A percentile compares a stretch with the other conserved stretches of the same genome.
Conservation (phyloP, 2,888 invertebrate genomes). For the Suillia variegata region DNA sequence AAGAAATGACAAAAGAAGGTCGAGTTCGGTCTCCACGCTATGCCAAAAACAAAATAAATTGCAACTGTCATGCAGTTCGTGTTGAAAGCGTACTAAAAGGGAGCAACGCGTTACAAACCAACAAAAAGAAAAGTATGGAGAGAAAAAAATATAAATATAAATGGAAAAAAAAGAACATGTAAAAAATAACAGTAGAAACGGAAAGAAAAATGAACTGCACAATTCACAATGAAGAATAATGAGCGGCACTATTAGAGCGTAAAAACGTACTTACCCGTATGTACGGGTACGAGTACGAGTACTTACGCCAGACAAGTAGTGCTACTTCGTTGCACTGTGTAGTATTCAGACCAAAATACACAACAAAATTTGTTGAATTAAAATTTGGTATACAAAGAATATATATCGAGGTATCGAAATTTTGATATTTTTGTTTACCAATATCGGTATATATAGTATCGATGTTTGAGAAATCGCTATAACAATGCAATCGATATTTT, state of each 20-base stretch:
- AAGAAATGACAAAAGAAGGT: constrained; percentile 22
- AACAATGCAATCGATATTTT: no score
- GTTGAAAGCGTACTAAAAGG: constrained; percentile 18
- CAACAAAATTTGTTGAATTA: no score
- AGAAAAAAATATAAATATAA: no score
- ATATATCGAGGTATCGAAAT: no score
- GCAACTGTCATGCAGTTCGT: constrained; percentile 36
- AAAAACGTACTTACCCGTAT: constrained; percentile 9
- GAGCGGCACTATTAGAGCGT: constrained; percentile 18
- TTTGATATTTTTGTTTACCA: no score
- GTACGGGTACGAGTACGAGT: constrained; percentile 14
- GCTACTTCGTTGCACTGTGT: no score
- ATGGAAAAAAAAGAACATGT: not conserved
- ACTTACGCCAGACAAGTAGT: no score
- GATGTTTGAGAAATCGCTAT: no score
- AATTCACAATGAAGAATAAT: constrained; percentile 39
- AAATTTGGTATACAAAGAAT: no score
- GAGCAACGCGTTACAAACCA: constrained; percentile 9
- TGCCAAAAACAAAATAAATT: constrained; percentile 31
- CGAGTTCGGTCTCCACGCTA: constrained; percentile 2
- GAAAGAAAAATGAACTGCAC: constrained; percentile 19
- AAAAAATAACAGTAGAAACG: not conserved
- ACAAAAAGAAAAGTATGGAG: not conserved
- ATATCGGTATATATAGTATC: no score
- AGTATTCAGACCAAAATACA: no score